Conservation (phyloP, 2,797 vertebrate species). For the Myotis myotis region DNA sequence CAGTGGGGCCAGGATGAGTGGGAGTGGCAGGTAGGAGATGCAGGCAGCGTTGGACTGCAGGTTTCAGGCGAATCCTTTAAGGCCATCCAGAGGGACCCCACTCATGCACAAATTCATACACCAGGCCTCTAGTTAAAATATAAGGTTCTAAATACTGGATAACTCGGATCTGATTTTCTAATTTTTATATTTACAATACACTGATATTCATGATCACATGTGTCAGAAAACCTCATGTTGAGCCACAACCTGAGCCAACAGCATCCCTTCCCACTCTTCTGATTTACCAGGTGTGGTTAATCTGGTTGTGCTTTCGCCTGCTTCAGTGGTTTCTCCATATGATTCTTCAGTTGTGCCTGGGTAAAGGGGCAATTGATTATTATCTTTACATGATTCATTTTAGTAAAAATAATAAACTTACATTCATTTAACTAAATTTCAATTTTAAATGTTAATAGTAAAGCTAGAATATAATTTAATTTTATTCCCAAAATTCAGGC, state of each 20-base stretch:
- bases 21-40: too few species aligned
- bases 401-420: neutral
- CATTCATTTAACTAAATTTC: neutral
- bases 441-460: neutral
- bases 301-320: neutral
- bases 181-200: neutral
- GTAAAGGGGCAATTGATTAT: neutral
- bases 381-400: neutral
- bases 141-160: neutral
- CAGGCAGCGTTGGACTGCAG: too few species aligned
- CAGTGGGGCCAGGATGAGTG: too few species aligned
- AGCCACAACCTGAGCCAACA: neutral
- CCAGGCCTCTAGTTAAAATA: neutral
- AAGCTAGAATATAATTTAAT: neutral
- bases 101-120: too few species aligned
- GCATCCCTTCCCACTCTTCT: neutral
- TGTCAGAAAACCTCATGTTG: neutral
- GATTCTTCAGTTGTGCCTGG: neutral
- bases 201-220: neutral
- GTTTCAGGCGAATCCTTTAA: too few species aligned
- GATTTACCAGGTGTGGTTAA: neutral
- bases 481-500: neutral
- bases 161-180: neutral
- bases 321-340: neutral
- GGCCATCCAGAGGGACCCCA: too few species aligned